Percentiles rank a stretch among this genome's conserved stretches.
Evolutionary conservation across 2,797 vertebrate genomes (phyloP).

Genomic region (Esox masquinongy): DNA sequence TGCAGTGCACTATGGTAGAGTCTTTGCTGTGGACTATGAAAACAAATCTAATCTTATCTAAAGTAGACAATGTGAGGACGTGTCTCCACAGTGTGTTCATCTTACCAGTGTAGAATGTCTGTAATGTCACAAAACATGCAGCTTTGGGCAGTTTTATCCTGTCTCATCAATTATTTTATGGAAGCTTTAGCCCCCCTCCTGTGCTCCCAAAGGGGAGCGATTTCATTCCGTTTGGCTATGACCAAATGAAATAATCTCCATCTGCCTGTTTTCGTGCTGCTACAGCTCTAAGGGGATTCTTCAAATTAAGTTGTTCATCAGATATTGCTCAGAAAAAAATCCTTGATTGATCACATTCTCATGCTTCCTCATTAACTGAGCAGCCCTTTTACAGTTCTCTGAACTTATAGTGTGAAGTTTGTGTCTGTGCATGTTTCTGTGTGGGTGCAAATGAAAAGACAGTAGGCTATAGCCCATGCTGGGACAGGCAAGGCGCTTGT

Average conservation of each 20-base stretch:
- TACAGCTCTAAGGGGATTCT: slow-evolving; percentile 39
- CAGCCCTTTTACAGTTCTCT: background rate
- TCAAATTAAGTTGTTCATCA: background rate
- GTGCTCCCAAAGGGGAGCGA: slow-evolving; percentile 25
- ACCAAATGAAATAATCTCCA: slow-evolving; percentile 50
- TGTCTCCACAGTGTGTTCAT: background rate
- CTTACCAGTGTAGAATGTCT: background rate
- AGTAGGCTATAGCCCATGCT: slow-evolving; percentile 16
- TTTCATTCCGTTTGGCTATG: slow-evolving; percentile 43
- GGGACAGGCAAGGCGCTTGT: slow-evolving; percentile 19
- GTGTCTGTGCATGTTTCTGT: background rate
- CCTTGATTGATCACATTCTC: background rate
- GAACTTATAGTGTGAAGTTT: background rate
- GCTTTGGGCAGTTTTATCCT: slow-evolving; percentile 19
- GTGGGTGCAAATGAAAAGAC: background rate
- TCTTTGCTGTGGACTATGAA: background rate
- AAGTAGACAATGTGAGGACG: background rate
- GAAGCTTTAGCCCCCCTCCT: slow-evolving; percentile 17
- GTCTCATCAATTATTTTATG: slow-evolving; percentile 43
- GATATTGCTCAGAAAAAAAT: background rate
- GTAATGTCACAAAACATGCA: slow-evolving; percentile 10
- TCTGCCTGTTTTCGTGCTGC: slow-evolving; percentile 44
- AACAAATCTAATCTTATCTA: background rate
- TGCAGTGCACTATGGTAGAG: background rate
- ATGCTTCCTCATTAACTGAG: background rate